Base-by-base conservation (phyloP, 2,113 vertebrate genomes). In the Formicarius rufipectus region DNA sequence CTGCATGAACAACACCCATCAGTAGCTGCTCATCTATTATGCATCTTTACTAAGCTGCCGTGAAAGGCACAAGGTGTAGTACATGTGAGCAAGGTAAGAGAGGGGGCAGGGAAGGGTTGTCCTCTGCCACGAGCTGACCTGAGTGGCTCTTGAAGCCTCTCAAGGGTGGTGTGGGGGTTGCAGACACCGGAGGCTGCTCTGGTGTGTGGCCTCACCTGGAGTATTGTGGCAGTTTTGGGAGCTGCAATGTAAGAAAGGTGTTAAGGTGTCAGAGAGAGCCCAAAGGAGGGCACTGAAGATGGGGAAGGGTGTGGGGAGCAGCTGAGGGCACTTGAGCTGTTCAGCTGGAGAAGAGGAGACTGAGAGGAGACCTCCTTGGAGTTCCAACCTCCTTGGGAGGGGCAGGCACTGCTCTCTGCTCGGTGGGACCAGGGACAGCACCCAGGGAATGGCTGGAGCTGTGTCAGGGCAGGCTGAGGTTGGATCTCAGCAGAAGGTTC, bases 11-110 rank as follows among this genome's bases (percentile, higher is more conserved):
- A 92, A 4, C 86, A 73, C 44, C 60, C 60, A 20, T 28, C 2
- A 1, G 42, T 37, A 60, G 49, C 93, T 82, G 86, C 86, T 95
- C 69, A 87, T 95, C 23, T n/a, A 92, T 95, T 84, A 96, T 95
- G 69, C 64, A 90, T 49, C 85, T 42, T 95, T 84, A 84, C 93
- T 95, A 95, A 95, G 44, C 74, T 82, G 86, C 56, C 19, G 12
- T 80, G 93, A 90, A 87, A 94, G 72, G 78, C 78, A 69, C 28
- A 1, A 53, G 55, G 78, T 60, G 93, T 90, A 73, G 47, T 63
- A 87, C 69, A 45, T 60, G 85, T 64, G 60, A 81, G 82, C 64
- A 52, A 71, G 69, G 82, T 8, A 84, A 56, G 39, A 50, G 49
- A 45, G 67, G 71, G 40, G 82, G 75, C 37, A 33, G 71, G n/a